A percentile compares a stretch with the other conserved stretches of the same genome.
These are phyloP conservation scores for Ypsolopha sequella DNA, from an alignment of 2,888 invertebrate species.

Conservation along the genomic window DNA sequence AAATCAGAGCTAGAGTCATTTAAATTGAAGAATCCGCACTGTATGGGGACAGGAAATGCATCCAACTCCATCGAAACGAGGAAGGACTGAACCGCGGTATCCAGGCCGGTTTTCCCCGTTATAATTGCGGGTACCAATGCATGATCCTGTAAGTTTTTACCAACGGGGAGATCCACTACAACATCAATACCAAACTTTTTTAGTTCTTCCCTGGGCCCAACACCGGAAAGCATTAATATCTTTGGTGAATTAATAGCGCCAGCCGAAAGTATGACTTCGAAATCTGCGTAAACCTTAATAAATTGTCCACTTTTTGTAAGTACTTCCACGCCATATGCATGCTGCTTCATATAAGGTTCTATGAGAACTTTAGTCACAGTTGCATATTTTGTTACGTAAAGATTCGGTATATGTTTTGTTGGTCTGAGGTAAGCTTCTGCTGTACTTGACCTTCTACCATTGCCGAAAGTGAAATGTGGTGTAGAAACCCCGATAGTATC, in stretches of 20 bases:
- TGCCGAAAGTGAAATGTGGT: conserved; percentile 31
- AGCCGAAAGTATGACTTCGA: conserved; percentile 48
- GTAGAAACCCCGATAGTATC: conserved; percentile 23
- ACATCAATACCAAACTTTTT: conserved; percentile 26
- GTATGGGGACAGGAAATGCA: conserved; percentile 33
- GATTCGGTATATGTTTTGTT: conserved; percentile 30
- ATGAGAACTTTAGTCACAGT: conserved; percentile 42
- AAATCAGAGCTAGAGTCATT: conserved; percentile 13
- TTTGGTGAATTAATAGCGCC: conserved; percentile 47
- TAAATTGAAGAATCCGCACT: conserved; percentile 32
- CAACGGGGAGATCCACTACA: conserved; percentile 44
- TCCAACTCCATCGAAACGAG: conserved; percentile 20
- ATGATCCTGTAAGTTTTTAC: conserved; percentile 50
- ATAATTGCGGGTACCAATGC: conserved; percentile 26
- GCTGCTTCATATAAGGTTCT: conserved; percentile 20
- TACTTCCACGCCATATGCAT: conserved; percentile 38
- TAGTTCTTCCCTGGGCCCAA: conserved; percentile 39
- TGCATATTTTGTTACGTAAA: conserved; percentile 36
- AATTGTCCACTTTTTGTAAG: conserved; percentile 20
- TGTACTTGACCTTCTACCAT: conserved; percentile 46
- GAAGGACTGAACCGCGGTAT: conserved; percentile 20
- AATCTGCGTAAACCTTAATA: conserved; percentile 28
- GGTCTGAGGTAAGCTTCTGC: conserved; percentile 43
- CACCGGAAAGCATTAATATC: conserved; percentile 47
- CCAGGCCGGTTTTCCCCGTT: conserved; percentile 29